Evolutionary conservation across 2,797 vertebrate genomes (phyloP).

Genomic region (Odontamblyopus rebecca): DNA sequence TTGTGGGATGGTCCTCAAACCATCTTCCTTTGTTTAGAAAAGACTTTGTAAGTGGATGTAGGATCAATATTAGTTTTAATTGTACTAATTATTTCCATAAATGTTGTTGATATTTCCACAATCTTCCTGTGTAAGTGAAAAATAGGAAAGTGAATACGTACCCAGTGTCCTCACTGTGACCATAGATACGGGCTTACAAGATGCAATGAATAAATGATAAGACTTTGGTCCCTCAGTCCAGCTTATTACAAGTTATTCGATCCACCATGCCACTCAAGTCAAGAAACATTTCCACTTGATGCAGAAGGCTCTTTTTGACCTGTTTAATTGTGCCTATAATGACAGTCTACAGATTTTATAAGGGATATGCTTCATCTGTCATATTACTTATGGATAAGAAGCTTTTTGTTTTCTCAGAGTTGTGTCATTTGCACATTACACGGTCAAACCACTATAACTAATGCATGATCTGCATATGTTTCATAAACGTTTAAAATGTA

Average conservation of each 20-base stretch:
- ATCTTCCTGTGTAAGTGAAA: neutral
- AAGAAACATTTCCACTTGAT: slow-evolving; percentile 13
- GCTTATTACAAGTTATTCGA: slow-evolving; percentile 33
- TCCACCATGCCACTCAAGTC: slow-evolving; percentile 14
- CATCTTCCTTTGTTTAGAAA: slow-evolving; percentile 23
- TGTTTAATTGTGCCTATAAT: neutral
- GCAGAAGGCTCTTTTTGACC: neutral
- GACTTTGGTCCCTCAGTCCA: slow-evolving; percentile 28
- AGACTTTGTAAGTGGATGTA: slow-evolving; percentile 20
- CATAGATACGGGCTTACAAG: slow-evolving; percentile 31
- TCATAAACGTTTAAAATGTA: slow-evolving; percentile 49
- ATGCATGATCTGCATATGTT: slow-evolving; percentile 55
- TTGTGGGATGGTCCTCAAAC: slow-evolving; percentile 26
- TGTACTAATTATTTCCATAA: neutral
- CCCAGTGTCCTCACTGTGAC: neutral
- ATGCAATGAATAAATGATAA: slow-evolving; percentile 48
- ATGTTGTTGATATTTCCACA: neutral
- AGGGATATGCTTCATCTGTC: neutral
- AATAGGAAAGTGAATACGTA: neutral
- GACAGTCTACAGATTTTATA: neutral
- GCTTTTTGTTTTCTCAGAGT: slow-evolving; percentile 26
- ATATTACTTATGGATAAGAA: slow-evolving; percentile 8
- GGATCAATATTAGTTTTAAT: neutral
- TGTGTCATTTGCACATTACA: slow-evolving; percentile 47
- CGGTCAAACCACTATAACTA: slow-evolving; percentile 51